Evolutionary conservation across 2,888 invertebrate species (phyloP).

Genomic region (Acheta domesticus): DNA sequence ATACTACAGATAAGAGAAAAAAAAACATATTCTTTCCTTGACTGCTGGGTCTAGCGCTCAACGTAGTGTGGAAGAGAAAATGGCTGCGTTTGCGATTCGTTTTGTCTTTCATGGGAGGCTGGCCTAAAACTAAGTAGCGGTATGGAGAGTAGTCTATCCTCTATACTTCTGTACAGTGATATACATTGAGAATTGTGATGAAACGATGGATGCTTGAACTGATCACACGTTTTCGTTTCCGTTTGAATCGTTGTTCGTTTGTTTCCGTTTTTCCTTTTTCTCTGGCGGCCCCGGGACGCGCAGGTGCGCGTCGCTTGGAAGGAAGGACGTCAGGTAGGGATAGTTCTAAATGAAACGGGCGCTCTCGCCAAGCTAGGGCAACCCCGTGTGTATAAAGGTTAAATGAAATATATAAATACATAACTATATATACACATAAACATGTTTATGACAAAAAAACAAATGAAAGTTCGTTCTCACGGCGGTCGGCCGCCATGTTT

Average conservation of each 20-base stretch:
- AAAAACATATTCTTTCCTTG: conserved; percentile 12
- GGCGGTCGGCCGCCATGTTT: conserved; percentile 4
- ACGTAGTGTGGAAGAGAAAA: neutral
- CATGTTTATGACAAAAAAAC: conserved; percentile 9
- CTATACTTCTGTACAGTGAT: conserved; percentile 24
- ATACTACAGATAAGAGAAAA: neutral
- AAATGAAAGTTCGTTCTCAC: neutral
- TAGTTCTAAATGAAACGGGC: neutral
- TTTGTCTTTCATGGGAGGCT: neutral
- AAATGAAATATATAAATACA: neutral
- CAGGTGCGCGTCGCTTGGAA: neutral
- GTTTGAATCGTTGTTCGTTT: neutral
- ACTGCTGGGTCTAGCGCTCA: neutral
- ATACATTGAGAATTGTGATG: conserved; percentile 11
- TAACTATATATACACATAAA: conserved; percentile 18
- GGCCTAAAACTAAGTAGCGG: neutral
- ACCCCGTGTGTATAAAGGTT: neutral
- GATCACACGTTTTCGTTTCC: conserved; percentile 5
- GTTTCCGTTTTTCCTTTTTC: neutral
- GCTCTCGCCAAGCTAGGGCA: neutral
- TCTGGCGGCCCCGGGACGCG: neutral
- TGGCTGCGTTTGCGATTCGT: neutral
- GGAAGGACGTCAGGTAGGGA: neutral
- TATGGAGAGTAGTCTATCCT: neutral
- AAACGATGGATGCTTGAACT: conserved; percentile 5